Evolutionary conservation across 2,888 invertebrate genomes (phyloP).

Genomic region (Lasioglossum zephyrum): DNA sequence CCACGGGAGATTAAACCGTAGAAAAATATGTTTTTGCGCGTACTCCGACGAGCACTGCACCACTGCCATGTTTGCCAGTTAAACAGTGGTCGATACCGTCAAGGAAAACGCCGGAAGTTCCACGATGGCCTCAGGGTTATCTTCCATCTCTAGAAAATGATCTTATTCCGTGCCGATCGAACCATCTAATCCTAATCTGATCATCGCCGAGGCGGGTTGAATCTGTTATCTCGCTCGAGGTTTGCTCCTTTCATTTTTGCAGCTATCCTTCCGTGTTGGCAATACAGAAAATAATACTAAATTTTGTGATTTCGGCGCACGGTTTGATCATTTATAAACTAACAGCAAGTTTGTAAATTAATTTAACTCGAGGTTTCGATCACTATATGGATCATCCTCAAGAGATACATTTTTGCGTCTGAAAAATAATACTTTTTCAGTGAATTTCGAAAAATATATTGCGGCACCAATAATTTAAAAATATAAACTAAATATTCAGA

Average conservation of each 20-base stretch:
- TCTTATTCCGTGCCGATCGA: neutral
- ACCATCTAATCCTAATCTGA: neutral
- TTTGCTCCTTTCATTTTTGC: neutral
- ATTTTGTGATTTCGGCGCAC: too few relatives aligned
- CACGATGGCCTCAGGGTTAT: neutral
- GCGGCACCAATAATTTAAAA: too few relatives aligned
- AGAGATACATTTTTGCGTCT: too few relatives aligned
- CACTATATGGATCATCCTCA: too few relatives aligned
- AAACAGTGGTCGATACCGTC: neutral
- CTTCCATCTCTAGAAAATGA: neutral
- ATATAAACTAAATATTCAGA: too few relatives aligned
- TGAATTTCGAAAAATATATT: too few relatives aligned
- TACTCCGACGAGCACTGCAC: neutral
- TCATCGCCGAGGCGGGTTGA: neutral
- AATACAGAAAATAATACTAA: too few relatives aligned
- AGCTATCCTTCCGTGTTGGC: neutral
- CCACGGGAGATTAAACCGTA: conserved; percentile 39
- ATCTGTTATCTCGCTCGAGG: neutral
- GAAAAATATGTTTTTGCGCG: conserved; percentile 59
- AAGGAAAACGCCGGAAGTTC: conserved; percentile 1
- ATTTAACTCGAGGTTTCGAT: too few relatives aligned
- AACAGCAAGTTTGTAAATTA: too few relatives aligned
- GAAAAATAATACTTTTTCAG: too few relatives aligned
- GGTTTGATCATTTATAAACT: too few relatives aligned
- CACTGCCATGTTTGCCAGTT: conserved; percentile 16